Evolutionary conservation across 2,113 vertebrate species (phyloP).

Genomic region (Galeopterus variegatus): DNA sequence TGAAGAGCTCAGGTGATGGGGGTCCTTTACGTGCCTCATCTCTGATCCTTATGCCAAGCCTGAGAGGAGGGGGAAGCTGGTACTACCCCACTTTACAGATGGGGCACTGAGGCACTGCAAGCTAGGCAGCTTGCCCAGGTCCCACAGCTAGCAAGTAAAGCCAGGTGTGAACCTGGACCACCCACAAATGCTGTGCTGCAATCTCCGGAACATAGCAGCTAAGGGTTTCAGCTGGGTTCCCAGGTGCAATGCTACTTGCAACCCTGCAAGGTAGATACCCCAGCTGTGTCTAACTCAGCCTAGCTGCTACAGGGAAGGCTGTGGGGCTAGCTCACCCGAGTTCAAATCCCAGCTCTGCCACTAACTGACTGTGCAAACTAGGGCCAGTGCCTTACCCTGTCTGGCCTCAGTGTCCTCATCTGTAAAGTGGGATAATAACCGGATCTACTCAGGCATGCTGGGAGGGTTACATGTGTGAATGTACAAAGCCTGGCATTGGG

Average conservation of each 20-base stretch:
- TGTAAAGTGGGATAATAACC: not conserved
- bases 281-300: no score
- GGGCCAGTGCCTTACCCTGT: not conserved
- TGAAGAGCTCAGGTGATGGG: not conserved
- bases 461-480: not conserved
- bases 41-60: no score
- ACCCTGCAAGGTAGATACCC: not conserved
- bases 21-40: no score
- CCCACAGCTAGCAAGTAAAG: not conserved
- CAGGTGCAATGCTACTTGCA: not conserved
- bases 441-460: not conserved
- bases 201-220: accelerated
- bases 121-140: no score
- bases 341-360: constrained; percentile 14
- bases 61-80: no score
- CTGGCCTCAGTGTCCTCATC: not conserved
- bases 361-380: not conserved
- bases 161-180: not conserved
- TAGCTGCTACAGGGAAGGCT: no score
- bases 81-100: no score
- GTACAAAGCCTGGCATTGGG: not conserved
- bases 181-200: no score
- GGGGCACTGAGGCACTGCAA: not conserved
- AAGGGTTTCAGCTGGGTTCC: not conserved
- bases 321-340: no score